Evolutionary conservation across 2,888 invertebrate species (phyloP).

Genomic region (Dione juno): DNA sequence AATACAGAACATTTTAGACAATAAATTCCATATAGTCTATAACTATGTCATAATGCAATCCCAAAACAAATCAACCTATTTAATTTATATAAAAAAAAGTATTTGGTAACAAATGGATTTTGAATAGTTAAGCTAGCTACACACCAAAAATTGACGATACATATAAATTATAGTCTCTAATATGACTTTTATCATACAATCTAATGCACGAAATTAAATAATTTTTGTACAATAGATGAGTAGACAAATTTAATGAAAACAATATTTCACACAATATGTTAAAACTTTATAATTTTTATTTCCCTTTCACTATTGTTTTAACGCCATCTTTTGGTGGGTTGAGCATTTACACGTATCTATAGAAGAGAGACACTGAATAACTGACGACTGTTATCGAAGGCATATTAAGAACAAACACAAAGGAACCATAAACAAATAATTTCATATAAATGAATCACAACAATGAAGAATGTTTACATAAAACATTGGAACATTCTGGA

Average conservation of each 20-base stretch:
- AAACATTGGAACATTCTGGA: conserved; percentile 46
- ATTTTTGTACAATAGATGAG: conserved; percentile 12
- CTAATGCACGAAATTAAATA: conserved; percentile 16
- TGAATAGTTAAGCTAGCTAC: conserved; percentile 55
- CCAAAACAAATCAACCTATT: conserved; percentile 48
- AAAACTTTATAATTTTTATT: conserved; percentile 2
- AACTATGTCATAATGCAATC: conserved; percentile 61
- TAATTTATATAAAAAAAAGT: conserved; percentile 56
- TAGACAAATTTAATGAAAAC: not conserved
- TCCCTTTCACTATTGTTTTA: not conserved
- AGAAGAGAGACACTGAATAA: conserved; percentile 16
- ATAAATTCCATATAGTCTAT: conserved; percentile 51
- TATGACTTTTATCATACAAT: conserved; percentile 9
- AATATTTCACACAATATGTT: not conserved
- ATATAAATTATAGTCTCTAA: conserved; percentile 27
- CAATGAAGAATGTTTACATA: conserved; percentile 51
- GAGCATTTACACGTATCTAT: conserved; percentile 26
- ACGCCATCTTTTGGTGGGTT: conserved; percentile 36
- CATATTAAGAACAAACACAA: conserved; percentile 29
- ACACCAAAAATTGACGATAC: conserved; percentile 53
- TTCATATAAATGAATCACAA: conserved; percentile 55
- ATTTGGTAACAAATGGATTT: conserved; percentile 59
- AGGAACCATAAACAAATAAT: conserved; percentile 58
- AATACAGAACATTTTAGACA: not conserved
- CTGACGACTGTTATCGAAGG: conserved; percentile 18